Evolutionary conservation across 2,888 invertebrate genomes (phyloP).

Genomic region (Catonia carolina): DNA sequence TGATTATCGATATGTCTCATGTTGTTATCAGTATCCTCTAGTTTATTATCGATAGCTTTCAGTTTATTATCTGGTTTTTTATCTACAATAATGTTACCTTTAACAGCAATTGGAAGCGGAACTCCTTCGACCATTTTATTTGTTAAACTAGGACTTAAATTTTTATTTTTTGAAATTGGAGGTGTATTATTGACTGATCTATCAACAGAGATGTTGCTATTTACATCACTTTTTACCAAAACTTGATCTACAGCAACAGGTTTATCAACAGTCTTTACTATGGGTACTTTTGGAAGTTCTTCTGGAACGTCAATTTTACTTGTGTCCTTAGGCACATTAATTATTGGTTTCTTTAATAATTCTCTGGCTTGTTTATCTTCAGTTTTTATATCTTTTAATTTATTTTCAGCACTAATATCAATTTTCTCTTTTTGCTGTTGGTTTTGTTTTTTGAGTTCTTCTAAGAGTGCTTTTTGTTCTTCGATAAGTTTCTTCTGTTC

Average conservation of each 20-base stretch:
- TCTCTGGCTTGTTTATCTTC: too few relatives aligned
- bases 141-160: background rate
- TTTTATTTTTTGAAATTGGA: conserved; percentile 2
- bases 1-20: conserved; percentile 18
- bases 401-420: conserved; percentile 10
- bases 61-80: conserved; percentile 12
- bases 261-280: conserved; percentile 21
- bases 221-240: background rate
- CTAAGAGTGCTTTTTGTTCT: conserved; percentile 57
- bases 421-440: conserved; percentile 36
- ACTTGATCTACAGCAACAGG: conserved; percentile 15
- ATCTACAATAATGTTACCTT: too few relatives aligned
- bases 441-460: conserved; percentile 52
- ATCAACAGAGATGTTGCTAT: too few relatives aligned
- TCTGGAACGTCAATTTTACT: too few relatives aligned
- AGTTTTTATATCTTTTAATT: conserved; percentile 21
- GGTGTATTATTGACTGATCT: background rate
- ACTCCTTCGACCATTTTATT: conserved; percentile 30
- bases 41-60: conserved; percentile 23
- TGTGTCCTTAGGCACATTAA: conserved; percentile 13
- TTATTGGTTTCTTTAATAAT: too few relatives aligned
- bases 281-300: too few relatives aligned
- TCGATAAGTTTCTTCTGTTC: conserved; percentile 60
- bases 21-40: conserved; percentile 21
- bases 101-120: conserved; percentile 29